Conservation (phyloP, 2,888 invertebrate species). For the Malacosoma neustria region DNA sequence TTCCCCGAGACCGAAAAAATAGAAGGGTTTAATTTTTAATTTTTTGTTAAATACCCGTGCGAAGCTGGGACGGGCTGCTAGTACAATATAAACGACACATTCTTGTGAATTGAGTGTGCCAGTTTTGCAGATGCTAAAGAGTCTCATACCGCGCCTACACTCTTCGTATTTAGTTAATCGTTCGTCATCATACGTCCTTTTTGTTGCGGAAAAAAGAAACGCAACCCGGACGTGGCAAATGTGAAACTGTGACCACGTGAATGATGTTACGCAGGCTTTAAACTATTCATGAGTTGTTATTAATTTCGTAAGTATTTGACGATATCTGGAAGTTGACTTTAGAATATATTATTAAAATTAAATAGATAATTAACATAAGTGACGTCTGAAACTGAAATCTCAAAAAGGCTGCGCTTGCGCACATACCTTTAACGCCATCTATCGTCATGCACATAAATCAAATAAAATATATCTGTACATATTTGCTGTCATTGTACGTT, state of each 20-base stretch:
- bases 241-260: slow-evolving; percentile 9
- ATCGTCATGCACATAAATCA: too few species aligned
- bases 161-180: slow-evolving; percentile 18
- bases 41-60: too few species aligned
- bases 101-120: slow-evolving; percentile 12
- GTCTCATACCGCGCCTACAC: slow-evolving; percentile 18
- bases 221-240: slow-evolving; percentile 13
- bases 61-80: too few species aligned
- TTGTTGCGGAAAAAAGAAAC: slow-evolving; percentile 2
- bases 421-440: slow-evolving; percentile 8
- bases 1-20: too few species aligned
- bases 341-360: slow-evolving; percentile 3
- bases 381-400: too few species aligned
- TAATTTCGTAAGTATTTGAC: slow-evolving; percentile 5
- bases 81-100: slow-evolving; percentile 1
- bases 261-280: neutral
- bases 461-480: too few species aligned
- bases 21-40: too few species aligned
- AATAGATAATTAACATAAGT: slow-evolving; percentile 3
- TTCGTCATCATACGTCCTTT: slow-evolving; percentile 19
- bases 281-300: neutral
- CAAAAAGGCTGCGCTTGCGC: neutral
- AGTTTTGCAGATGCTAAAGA: slow-evolving; percentile 10
- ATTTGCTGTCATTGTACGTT: neutral
- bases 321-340: too few species aligned